Evolutionary conservation across 1,140 invertebrate species (phyloP), one percentile per base, ranked within the genome.

Genomic region (Drosophila tristis): DNA sequence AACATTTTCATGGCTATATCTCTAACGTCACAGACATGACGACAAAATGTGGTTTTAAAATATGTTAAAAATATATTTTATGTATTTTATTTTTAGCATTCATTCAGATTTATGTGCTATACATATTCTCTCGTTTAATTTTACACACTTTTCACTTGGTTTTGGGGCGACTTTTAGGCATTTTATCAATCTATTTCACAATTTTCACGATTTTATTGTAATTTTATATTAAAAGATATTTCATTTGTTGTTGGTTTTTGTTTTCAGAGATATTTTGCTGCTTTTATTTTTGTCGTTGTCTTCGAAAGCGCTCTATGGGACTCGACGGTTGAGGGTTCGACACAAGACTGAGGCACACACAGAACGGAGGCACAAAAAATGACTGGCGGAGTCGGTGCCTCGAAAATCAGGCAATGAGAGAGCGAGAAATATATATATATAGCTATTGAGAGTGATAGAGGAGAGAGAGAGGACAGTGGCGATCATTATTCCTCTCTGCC

Each of bases 341-440:
- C 84, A 87, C 84, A 87, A 87, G 82, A 87, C 84, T 87, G 84
- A 82, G 31, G 49, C 43, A 45, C 35, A 82, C 82, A 89, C 84
- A 87, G 82, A 84, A 89, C 78, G 82, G 82, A 79, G 51, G 54
- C 49, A 45, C 25, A 11, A 9, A 70, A 39, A 25, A 47, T 50
- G 73, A 11, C 55, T 55, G 43, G 50, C 48, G 35, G 35, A 39
- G 35, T 13, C 31, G 31, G 31, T 61, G 71, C 50, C 57, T 51
- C 57, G 35, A 48, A 39, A 48, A 39, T 20, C 49, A 44, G 25
- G n/a, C 16, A 26, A 20, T n/a, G n/a, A 29, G 11, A 45, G 47
- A 2, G 5, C 0, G 44, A 49, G 60, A 44, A 31, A 9, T 48
- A 31, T 44, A 31, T 31, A 2, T 31, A 8, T 31, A 31, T 42